phyloP scores from a whole-genome alignment of 2,888 invertebrate species.

The Diarsia mendica region DNA sequence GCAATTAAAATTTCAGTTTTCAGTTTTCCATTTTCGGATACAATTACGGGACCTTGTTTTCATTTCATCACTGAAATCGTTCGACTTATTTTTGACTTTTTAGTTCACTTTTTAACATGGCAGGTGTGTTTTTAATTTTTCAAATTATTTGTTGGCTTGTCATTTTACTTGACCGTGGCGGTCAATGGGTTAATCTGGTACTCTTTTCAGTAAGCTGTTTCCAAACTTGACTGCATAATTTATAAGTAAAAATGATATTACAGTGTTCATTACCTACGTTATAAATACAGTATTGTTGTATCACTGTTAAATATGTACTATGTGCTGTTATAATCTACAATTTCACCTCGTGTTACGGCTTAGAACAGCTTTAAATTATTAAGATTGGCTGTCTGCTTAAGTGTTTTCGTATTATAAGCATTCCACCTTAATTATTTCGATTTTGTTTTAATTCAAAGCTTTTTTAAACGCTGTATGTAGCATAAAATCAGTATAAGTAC shows the following conservation, averaged over 20 bases:
- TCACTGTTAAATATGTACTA: constrained; percentile 72
- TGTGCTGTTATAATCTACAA: constrained; percentile 56
- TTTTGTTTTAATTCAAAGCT: constrained; percentile 74
- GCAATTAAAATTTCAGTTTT: too few relatives aligned
- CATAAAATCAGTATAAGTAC: constrained; percentile 83
- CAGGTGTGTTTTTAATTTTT: too few relatives aligned
- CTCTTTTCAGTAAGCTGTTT: constrained; percentile 33
- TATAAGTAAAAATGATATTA: constrained; percentile 79
- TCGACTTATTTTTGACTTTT: too few relatives aligned
- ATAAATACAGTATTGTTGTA: constrained; percentile 84
- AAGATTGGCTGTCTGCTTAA: constrained; percentile 71
- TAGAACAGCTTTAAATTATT: constrained; percentile 39
- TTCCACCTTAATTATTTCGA: constrained; percentile 78
- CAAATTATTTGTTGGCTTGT: too few relatives aligned
- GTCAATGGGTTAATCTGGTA: too few relatives aligned
- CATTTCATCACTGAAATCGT: too few relatives aligned
- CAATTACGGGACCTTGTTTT: too few relatives aligned
- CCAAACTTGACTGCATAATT: constrained; percentile 77
- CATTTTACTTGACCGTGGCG: too few relatives aligned
- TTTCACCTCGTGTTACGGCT: constrained; percentile 40
- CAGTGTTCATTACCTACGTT: constrained; percentile 80
- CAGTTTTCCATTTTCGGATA: too few relatives aligned
- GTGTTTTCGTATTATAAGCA: constrained; percentile 82
- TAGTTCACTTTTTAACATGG: too few relatives aligned
- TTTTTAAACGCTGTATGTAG: constrained; percentile 72